These are phyloP conservation scores for Adelges cooleyi DNA, from an alignment of 1,140 invertebrate genomes.

Conservation along the genomic window DNA sequence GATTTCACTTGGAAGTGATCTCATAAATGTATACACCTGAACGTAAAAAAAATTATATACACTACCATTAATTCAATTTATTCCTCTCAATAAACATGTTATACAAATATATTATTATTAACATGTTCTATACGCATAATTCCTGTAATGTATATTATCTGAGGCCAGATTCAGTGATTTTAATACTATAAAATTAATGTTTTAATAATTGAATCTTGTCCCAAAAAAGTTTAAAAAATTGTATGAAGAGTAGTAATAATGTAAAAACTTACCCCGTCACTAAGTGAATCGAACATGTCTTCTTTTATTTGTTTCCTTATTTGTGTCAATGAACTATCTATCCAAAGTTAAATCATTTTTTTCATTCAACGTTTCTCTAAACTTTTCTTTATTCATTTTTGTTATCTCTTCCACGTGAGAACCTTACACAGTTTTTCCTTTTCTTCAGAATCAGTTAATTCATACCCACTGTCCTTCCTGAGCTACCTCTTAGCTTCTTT, in stretches of 20 bases:
- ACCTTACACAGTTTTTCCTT: slow-evolving; percentile 85
- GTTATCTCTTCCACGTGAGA: slow-evolving; percentile 77
- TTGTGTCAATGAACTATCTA: slow-evolving; percentile 84
- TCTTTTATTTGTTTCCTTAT: slow-evolving; percentile 78
- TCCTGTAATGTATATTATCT: too few species aligned
- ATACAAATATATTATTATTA: too few species aligned
- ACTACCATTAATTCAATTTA: too few species aligned
- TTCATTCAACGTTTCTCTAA: slow-evolving; percentile 70
- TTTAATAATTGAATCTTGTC: too few species aligned
- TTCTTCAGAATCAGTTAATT: slow-evolving; percentile 76
- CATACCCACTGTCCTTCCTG: slow-evolving; percentile 91
- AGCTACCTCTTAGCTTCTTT: slow-evolving; percentile 87
- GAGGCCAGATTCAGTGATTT: too few species aligned
- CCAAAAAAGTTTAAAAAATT: too few species aligned
- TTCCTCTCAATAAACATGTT: too few species aligned
- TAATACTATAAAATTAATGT: too few species aligned
- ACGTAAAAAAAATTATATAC: too few species aligned
- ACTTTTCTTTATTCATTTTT: slow-evolving; percentile 86
- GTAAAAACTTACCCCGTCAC: slow-evolving; percentile 57
- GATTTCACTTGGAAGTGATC: too few species aligned
- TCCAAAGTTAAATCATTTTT: slow-evolving; percentile 59
- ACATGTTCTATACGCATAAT: too few species aligned
- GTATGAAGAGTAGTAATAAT: background rate
- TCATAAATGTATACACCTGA: too few species aligned
- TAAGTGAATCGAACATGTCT: slow-evolving; percentile 79